Evolutionary conservation across 2,797 vertebrate species (phyloP).

Genomic region (Hybognathus amarus): DNA sequence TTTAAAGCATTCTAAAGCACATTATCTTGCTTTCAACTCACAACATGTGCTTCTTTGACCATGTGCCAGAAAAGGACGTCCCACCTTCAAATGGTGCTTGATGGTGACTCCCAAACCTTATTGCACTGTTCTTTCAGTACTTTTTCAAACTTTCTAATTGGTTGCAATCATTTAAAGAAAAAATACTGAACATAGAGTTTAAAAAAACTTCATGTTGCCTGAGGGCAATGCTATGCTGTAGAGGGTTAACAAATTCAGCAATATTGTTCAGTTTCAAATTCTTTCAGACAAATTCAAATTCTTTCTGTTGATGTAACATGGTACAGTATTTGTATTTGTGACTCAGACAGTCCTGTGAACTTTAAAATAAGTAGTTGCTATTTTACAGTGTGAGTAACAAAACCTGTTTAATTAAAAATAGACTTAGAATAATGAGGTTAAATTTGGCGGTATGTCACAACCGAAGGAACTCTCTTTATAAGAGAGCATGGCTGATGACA

Average conservation of each 20-base stretch:
- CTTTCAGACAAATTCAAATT: background rate
- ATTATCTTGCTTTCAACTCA: too few species aligned
- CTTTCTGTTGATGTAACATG: background rate
- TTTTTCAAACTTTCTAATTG: too few species aligned
- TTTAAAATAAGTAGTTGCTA: background rate
- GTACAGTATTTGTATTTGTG: background rate
- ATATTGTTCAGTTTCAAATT: background rate
- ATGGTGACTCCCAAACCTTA: too few species aligned
- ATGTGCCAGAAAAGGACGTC: too few species aligned
- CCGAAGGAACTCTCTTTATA: conserved; percentile 44
- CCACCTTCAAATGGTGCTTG: too few species aligned
- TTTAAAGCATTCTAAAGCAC: too few species aligned
- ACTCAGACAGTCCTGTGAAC: background rate
- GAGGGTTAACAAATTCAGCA: background rate
- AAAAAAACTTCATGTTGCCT: too few species aligned
- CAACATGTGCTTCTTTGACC: too few species aligned
- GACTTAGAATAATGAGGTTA: conserved; percentile 50
- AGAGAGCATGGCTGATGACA: conserved; percentile 37
- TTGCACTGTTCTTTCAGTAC: too few species aligned
- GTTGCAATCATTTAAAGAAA: too few species aligned
- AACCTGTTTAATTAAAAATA: conserved; percentile 38
- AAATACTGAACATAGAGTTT: too few species aligned
- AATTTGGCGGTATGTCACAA: conserved; percentile 41
- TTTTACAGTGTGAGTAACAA: conserved; percentile 28
- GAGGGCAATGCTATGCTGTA: too few species aligned